Conservation (phyloP, 1,140 invertebrate species). For the Paraescarpia echinospica region DNA sequence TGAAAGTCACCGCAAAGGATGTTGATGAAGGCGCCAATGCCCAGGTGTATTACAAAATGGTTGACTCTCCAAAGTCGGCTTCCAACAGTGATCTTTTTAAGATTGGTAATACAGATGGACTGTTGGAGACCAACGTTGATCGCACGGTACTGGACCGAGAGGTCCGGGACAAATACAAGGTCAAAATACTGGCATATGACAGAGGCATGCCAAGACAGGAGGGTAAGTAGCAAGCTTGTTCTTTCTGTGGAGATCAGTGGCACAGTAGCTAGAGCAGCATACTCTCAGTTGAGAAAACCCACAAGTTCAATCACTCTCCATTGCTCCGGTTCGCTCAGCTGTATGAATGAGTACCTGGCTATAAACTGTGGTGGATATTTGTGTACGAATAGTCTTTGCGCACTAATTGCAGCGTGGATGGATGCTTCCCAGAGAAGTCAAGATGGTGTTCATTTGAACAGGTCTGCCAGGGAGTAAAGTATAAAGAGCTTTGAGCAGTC, state of each 20-base stretch:
- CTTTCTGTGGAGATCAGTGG: not conserved
- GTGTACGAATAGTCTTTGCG: too few relatives aligned
- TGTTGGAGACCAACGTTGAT: not conserved
- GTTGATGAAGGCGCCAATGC: slow-evolving; percentile 22
- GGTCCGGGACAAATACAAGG: slow-evolving; percentile 14
- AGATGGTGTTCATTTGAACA: too few relatives aligned
- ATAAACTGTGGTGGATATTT: too few relatives aligned
- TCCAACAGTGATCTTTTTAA: not conserved
- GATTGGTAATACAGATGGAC: not conserved
- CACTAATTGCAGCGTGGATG: too few relatives aligned
- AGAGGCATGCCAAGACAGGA: not conserved
- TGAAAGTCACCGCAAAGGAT: slow-evolving; percentile 26
- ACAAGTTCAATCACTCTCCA: too few relatives aligned
- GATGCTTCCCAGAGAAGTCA: too few relatives aligned
- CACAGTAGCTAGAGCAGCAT: too few relatives aligned
- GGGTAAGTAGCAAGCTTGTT: not conserved
- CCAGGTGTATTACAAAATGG: slow-evolving; percentile 13
- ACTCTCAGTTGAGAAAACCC: too few relatives aligned
- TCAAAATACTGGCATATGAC: slow-evolving; percentile 21
- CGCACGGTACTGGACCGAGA: slow-evolving; percentile 12
- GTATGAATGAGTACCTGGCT: too few relatives aligned
- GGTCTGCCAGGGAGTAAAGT: too few relatives aligned
- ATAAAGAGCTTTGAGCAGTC: too few relatives aligned
- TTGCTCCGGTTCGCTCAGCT: too few relatives aligned
- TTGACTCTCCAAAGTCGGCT: not conserved